phyloP scores from a whole-genome alignment of 2,797 vertebrate genomes.

The Staurois parvus region DNA sequence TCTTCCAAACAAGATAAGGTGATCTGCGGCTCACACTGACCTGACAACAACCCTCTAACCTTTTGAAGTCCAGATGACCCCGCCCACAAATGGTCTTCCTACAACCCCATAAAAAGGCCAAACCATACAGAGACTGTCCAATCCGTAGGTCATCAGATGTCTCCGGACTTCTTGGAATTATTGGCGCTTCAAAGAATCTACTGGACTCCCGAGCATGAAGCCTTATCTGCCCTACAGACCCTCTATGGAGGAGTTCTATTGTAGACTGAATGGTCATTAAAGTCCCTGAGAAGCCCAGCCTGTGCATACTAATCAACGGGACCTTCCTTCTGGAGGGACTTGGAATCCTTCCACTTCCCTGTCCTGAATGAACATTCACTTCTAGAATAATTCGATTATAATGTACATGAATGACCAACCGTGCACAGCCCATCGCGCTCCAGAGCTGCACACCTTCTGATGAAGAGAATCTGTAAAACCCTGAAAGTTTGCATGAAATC shows the following conservation, averaged over 20 bases:
- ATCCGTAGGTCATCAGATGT: background rate
- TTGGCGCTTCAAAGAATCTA: background rate
- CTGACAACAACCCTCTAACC: constrained; percentile 59
- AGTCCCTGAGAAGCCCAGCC: background rate
- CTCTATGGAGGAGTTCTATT: background rate
- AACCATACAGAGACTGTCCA: background rate
- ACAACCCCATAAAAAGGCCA: background rate
- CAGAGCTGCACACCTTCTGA: no score
- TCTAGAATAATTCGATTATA: no score
- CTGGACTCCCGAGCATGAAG: background rate
- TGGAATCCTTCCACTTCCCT: no score
- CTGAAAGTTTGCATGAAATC: no score
- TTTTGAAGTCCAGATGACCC: constrained; percentile 33
- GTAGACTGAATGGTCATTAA: background rate
- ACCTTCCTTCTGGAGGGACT: background rate
- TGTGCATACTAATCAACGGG: background rate
- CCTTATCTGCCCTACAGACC: background rate
- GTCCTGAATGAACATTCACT: no score
- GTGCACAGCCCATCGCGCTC: no score
- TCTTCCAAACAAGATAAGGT: constrained; percentile 50
- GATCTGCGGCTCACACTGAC: constrained; percentile 32
- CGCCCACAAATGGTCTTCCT: no score
- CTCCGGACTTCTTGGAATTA: background rate
- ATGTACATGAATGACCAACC: no score
- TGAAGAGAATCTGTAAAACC: no score